A percentile compares a stretch with the other conserved stretches of the same genome.
Conservation (phyloP, 2,797 vertebrate genomes). For the Poecilia picta region DNA sequence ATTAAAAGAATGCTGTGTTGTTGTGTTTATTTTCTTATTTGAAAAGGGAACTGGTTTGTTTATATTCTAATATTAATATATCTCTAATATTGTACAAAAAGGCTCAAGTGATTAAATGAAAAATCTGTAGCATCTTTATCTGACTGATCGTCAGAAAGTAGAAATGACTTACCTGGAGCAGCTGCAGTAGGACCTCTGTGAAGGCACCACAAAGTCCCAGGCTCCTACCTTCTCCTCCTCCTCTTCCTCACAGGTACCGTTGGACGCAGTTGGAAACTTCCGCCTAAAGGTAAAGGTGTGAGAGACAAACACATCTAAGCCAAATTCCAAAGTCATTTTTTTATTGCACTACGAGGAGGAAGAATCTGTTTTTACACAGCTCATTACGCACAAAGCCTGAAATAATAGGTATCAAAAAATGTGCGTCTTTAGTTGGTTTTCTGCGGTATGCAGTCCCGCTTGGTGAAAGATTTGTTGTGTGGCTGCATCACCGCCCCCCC, state of each 20-base stretch:
- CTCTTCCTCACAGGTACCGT: slow-evolving; percentile 91
- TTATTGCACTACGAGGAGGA: neutral
- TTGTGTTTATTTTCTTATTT: too few species aligned
- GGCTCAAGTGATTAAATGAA: too few species aligned
- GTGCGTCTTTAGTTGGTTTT: neutral
- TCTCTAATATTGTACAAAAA: too few species aligned
- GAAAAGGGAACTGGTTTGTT: too few species aligned
- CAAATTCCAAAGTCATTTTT: neutral
- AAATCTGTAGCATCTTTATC: too few species aligned
- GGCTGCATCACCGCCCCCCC: slow-evolving; percentile 42
- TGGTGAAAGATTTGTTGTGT: slow-evolving; percentile 31
- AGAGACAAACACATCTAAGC: neutral
- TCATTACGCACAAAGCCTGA: neutral
- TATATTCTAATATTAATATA: too few species aligned
- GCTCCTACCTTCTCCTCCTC: slow-evolving; percentile 84
- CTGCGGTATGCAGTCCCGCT: neutral
- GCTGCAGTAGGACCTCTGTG: slow-evolving; percentile 91
- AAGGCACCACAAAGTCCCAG: slow-evolving; percentile 96
- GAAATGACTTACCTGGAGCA: slow-evolving; percentile 88
- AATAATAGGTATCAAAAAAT: neutral
- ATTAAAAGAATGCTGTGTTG: too few species aligned
- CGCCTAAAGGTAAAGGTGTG: slow-evolving; percentile 75
- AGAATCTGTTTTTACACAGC: too few species aligned
- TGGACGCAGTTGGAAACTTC: slow-evolving; percentile 91
- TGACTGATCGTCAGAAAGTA: neutral